Evolutionary conservation across 2,888 invertebrate genomes (phyloP), one percentile per base, ranked within the genome.

Genomic region (Pherbina coryleti): DNA sequence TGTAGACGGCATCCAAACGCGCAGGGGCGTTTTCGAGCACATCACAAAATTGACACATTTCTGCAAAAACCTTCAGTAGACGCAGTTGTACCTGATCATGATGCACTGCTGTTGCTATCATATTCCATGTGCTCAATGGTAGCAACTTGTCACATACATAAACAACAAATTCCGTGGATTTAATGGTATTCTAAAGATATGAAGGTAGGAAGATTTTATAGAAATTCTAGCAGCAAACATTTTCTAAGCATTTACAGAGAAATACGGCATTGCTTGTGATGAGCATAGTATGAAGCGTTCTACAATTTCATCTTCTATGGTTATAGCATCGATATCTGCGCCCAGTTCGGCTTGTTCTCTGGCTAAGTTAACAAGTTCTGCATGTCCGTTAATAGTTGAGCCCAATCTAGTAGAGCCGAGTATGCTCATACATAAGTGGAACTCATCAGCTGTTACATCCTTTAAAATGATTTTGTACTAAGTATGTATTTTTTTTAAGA

Each of bases 361-460:
- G 14, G 97, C 94, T 82, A 98, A 92, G 83, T 96, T 95, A 11
- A 97, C 93, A 44, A 98, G 91, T 88, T 97, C 96, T 82, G 96
- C 95, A 86, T 97, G 96, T 5, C 98, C 98, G 67, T 92, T 92
- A 17, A 96, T 92, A 8, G 96, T 95, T 82, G 94, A 94, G 70
- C 96, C 95, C 67, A 96, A 91, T 88, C 94, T 94, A 11, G 98
- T 94, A 90, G 94, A 93, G 37, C 94, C 93, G 83, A 98, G 91
- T 82, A 97, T 92, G 67, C 94, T 94, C 95, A 98, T 96, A 78
- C 98, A 93, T 80, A 94, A 92, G 84, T 96, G 94, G 90, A 98
- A 98, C 90, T 98, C 98, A 83, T 96, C 96, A 49, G 96, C 96
- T 17, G 95, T 96, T 37, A 97, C 95, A 91, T 97, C 96, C 94